Evolutionary conservation across 2,113 vertebrate species (phyloP), one percentile per base, ranked within the genome.

Genomic region (Hoplias malabaricus): DNA sequence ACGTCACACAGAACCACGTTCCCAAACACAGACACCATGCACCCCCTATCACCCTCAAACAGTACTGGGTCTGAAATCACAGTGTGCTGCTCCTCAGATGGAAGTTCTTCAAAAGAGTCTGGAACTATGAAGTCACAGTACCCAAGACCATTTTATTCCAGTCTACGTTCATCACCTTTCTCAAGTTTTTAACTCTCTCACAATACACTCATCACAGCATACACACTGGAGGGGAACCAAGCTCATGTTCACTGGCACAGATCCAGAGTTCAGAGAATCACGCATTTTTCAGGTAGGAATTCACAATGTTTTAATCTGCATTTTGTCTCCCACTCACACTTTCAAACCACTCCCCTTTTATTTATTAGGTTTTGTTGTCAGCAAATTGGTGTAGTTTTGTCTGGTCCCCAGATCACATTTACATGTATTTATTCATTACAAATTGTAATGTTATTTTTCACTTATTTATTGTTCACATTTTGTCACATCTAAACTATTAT

Each of bases 41-140:
- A 54, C 90, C 92, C 6, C 75, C 83, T 4, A 73, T 89, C 23
- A 87, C 91, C 79, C 85, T 79, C 48, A 93, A 86, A 69, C 78
- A 84, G 8, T 94, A 94, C 86, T 94, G 93, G 94, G 92, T 95
- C 0, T 94, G 70, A 88, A 11, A 16, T 8, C 48, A 23, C 25
- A 14, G 0, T 21, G n/a, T n/a, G n/a, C 54, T 27, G 4, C 23
- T 57, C 21, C 5, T 40, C 50, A 33, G 34, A 46, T 40, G 31
- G 7, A 43, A 34, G 40, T 59, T 63, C 8, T 7, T 38, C 23
- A 36, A 53, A 46, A n/a, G 29, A 25, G n/a, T 61, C 65, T 61
- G 27, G 40, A 61, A 59, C 38, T 59, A 34, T 40, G 23, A n/a
- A 50, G 19, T 21, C 9, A 16, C 21, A 53, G 19, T n/a, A 53